phyloP scores from a whole-genome alignment of 2,888 invertebrate genomes.

The Cantharis rustica region DNA sequence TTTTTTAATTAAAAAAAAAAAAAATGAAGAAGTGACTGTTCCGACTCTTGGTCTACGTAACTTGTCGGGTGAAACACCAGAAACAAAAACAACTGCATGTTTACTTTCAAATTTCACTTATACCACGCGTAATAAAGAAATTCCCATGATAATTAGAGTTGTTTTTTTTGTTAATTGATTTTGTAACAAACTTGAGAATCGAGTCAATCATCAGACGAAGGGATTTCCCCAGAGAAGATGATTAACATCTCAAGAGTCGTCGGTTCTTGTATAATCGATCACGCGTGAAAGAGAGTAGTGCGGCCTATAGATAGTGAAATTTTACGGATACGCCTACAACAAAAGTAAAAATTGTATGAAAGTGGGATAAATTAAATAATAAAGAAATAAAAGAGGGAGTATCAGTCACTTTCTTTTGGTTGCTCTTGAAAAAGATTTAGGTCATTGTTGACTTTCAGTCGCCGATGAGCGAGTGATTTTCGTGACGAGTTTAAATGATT shows the following conservation, averaged over 20 bases:
- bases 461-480: slow-evolving; percentile 11
- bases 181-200: background rate
- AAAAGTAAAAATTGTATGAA: slow-evolving; percentile 53
- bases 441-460: slow-evolving; percentile 52
- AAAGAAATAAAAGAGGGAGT: slow-evolving; percentile 47
- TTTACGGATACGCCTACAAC: slow-evolving; percentile 40
- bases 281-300: background rate
- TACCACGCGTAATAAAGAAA: background rate
- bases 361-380: slow-evolving; percentile 53
- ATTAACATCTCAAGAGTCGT: background rate
- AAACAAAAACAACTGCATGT: background rate
- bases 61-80: background rate
- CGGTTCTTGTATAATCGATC: background rate
- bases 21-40: no score
- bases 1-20: no score
- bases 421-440: slow-evolving; percentile 52
- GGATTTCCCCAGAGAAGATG: background rate
- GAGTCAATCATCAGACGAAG: background rate
- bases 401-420: slow-evolving; percentile 53
- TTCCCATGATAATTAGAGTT: background rate
- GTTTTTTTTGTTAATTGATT: no score
- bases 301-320: slow-evolving; percentile 43
- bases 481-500: slow-evolving; percentile 16
- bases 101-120: background rate
- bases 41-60: no score